Conservation (phyloP, 2,797 vertebrate species). For the Pampus argenteus region DNA sequence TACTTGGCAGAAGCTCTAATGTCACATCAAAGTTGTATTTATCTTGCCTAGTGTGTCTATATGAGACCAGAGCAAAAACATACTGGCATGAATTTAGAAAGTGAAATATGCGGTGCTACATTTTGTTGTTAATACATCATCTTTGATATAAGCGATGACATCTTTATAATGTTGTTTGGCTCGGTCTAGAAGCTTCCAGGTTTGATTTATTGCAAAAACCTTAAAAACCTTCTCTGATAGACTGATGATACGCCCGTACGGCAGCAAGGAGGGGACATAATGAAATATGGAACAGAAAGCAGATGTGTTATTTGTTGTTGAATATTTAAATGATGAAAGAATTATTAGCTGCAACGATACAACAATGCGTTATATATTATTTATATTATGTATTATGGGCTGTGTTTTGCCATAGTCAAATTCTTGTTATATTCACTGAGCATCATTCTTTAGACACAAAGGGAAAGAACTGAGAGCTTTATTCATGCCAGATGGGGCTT, state of each 20-base stretch:
- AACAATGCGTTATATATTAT: not conserved
- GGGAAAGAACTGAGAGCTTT: not conserved
- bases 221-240: constrained; percentile 13
- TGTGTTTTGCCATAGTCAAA: not conserved
- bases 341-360: not conserved
- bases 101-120: constrained; percentile 19
- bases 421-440: not conserved
- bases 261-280: constrained; percentile 9
- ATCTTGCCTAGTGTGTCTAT: not conserved
- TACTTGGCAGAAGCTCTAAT: not conserved
- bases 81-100: not conserved
- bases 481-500: not conserved
- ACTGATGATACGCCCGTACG: constrained; percentile 31
- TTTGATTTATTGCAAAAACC: constrained; percentile 44
- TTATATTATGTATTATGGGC: not conserved
- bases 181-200: constrained; percentile 21
- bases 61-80: not conserved
- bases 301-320: not conserved
- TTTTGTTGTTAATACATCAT: constrained; percentile 36
- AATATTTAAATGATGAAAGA: not conserved
- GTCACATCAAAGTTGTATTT: not conserved
- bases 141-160: constrained; percentile 25
- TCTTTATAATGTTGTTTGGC: constrained; percentile 39
- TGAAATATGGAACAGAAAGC: constrained; percentile 37
- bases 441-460: not conserved